Conservation (phyloP, 2,888 invertebrate species). For the Cephus spinipes region DNA sequence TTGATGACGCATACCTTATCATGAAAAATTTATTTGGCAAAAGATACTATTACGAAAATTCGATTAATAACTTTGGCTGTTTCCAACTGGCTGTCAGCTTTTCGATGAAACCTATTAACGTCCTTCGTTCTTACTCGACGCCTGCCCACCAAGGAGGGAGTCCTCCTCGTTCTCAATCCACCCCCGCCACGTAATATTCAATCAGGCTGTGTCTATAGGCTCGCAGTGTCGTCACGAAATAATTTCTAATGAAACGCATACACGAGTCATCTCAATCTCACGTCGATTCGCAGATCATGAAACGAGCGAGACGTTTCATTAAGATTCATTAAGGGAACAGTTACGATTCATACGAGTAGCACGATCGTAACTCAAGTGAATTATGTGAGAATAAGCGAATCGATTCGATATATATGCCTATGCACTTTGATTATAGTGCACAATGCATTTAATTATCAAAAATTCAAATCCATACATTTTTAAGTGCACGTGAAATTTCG, state of each 20-base stretch:
- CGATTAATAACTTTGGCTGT: conserved; percentile 10
- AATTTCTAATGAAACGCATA: conserved; percentile 10
- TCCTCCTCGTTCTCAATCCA: not conserved
- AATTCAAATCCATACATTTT: too few species aligned
- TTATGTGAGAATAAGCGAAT: too few species aligned
- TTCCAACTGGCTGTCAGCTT: conserved; percentile 12
- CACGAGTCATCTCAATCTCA: not conserved
- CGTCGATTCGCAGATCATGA: not conserved
- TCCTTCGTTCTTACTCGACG: not conserved
- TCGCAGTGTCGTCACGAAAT: conserved; percentile 2
- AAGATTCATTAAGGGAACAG: not conserved
- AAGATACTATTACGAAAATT: too few species aligned
- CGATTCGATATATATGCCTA: too few species aligned
- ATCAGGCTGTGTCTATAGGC: conserved; percentile 22
- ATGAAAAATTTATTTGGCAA: too few species aligned
- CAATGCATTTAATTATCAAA: too few species aligned
- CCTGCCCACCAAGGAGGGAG: too few species aligned
- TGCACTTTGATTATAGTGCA: too few species aligned
- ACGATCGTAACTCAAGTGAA: too few species aligned
- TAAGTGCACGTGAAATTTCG: too few species aligned
- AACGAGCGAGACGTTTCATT: not conserved
- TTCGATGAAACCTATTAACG: conserved; percentile 18
- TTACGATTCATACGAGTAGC: too few species aligned
- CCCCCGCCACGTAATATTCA: conserved; percentile 20
- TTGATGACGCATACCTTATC: too few species aligned